A percentile compares a stretch with the other conserved stretches of the same genome.
phyloP scores from a whole-genome alignment of 2,888 invertebrate species.

The Aspidiotus destructor region DNA sequence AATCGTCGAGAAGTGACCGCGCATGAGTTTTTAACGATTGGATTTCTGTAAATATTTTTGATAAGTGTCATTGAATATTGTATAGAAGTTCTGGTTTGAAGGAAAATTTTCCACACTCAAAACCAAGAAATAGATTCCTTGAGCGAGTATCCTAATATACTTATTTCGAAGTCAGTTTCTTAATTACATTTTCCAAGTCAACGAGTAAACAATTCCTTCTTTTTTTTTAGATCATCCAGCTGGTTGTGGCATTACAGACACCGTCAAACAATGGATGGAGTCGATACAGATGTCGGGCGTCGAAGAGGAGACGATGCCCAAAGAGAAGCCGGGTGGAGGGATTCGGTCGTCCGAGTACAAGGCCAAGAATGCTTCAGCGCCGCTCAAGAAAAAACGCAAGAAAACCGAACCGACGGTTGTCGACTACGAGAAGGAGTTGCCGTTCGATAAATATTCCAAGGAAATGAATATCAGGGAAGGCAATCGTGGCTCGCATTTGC shows the following conservation, averaged over 20 bases:
- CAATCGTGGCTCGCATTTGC: background rate
- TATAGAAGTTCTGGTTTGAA: too few relatives aligned
- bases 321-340: constrained; percentile 30
- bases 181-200: background rate
- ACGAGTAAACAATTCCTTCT: background rate
- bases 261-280: constrained; percentile 58
- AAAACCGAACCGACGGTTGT: constrained; percentile 47
- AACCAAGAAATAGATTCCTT: too few relatives aligned
- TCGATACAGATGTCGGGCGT: constrained; percentile 53
- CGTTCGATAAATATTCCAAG: constrained; percentile 65
- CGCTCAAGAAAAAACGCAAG: constrained; percentile 25
- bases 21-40: too few relatives aligned
- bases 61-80: too few relatives aligned
- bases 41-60: too few relatives aligned
- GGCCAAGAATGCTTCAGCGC: background rate
- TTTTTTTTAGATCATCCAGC: constrained; percentile 44
- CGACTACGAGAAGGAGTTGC: constrained; percentile 38
- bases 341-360: constrained; percentile 15
- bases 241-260: constrained; percentile 35
- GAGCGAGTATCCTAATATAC: too few relatives aligned
- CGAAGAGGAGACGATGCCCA: constrained; percentile 38
- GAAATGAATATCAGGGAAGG: constrained; percentile 54
- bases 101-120: too few relatives aligned
- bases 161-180: too few relatives aligned
- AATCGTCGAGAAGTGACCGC: too few relatives aligned